Evolutionary conservation across 2,797 vertebrate species (phyloP).

Genomic region (Ctenopoma kingsleyae): DNA sequence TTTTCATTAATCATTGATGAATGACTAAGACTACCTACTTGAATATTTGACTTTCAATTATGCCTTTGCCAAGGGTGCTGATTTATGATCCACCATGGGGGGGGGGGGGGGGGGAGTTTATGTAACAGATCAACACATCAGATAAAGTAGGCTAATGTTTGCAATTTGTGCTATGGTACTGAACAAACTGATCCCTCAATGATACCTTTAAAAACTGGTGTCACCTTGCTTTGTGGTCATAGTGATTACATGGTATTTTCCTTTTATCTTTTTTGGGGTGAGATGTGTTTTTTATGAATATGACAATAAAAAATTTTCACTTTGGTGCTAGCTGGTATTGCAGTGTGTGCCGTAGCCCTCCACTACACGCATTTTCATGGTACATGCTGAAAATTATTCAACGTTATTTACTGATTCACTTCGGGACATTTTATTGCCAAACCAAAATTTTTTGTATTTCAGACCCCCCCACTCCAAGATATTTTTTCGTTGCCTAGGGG

Average conservation of each 20-base stretch:
- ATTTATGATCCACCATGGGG: slow-evolving; percentile 27
- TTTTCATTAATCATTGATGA: slow-evolving; percentile 49
- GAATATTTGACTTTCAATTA: slow-evolving; percentile 46
- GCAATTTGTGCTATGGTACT: not conserved
- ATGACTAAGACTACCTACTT: slow-evolving; percentile 33
- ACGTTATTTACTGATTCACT: too few species aligned
- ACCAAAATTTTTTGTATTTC: too few species aligned
- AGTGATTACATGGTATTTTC: not conserved
- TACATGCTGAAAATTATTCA: too few species aligned
- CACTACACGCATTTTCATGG: too few species aligned
- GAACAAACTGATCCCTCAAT: too few species aligned
- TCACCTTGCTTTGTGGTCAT: not conserved
- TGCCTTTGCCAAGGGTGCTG: slow-evolving; percentile 34
- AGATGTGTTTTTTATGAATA: not conserved
- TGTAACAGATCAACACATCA: slow-evolving; percentile 15
- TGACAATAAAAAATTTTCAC: not conserved
- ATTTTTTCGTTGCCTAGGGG: too few species aligned
- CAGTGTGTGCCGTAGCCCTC: not conserved
- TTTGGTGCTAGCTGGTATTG: not conserved
- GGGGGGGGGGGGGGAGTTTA: slow-evolving; percentile 12
- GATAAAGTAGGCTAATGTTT: not conserved
- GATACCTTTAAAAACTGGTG: too few species aligned
- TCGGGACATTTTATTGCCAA: too few species aligned
- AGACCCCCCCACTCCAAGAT: too few species aligned
- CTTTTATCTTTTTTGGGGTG: not conserved